These are phyloP conservation scores for Heloderma charlesbogerti DNA, from an alignment of 2,113 vertebrate species.

Conservation along the genomic window DNA sequence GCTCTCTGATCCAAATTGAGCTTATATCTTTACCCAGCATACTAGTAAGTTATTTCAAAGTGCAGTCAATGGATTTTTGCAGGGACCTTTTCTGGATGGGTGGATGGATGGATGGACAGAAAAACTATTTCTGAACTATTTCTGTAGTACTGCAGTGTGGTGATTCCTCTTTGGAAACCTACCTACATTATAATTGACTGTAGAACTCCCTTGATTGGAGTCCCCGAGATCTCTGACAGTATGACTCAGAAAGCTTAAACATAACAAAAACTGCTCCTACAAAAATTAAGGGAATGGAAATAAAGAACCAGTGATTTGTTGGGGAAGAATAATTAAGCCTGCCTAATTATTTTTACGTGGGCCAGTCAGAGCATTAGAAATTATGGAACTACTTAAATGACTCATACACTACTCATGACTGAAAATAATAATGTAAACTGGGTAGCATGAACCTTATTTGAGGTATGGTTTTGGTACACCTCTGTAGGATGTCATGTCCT, in stretches of 20 bases:
- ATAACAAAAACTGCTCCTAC: conserved; percentile 10
- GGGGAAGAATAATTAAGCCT: background rate
- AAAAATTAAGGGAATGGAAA: conserved; percentile 42
- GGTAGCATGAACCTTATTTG: background rate
- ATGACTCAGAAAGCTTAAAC: conserved; percentile 38
- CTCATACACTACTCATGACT: background rate
- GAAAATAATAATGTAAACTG: background rate
- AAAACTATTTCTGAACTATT: conserved; percentile 25
- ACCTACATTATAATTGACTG: conserved; percentile 26
- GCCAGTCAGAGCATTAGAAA: background rate
- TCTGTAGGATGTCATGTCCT: background rate
- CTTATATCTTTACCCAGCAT: conserved; percentile 44
- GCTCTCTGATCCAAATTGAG: conserved; percentile 50
- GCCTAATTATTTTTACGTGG: background rate
- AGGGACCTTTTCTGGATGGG: background rate
- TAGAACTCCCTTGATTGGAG: conserved; percentile 28
- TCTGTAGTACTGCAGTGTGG: background rate
- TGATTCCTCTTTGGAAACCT: conserved; percentile 47
- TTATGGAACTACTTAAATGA: background rate
- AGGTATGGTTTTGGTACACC: background rate
- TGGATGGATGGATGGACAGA: background rate
- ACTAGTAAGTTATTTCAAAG: conserved; percentile 49
- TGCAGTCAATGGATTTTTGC: conserved; percentile 31
- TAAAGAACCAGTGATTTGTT: conserved; percentile 13
- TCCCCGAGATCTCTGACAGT: background rate